Base-by-base conservation (phyloP, 2,888 invertebrate genomes). In the Parascotia fuliginaria region DNA sequence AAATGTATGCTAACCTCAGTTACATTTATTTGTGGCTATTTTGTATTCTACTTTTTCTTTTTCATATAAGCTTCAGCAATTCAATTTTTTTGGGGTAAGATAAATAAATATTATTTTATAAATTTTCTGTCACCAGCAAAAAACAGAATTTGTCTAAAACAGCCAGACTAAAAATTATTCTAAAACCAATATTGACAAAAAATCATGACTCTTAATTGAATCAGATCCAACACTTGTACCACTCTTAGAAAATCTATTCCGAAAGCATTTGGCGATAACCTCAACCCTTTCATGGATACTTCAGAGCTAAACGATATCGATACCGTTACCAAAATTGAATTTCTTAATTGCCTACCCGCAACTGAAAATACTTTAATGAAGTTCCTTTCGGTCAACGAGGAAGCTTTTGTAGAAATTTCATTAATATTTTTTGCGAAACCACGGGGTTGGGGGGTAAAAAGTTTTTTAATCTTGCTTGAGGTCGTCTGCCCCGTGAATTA, bases 391-490 rank as follows among this genome's bases (percentile, higher is more conserved):
- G 84, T 81, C 85, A 86, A 78, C 76, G 77, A 72, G 73, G 81
- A 57, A 51, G 78, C 76, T 73, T 77, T 73, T 71, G 77, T 62
- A 64, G 70, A 85, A 85, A 84, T 85, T 89, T 85, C 87, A 85
- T 87, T 85, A 85, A 81, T 81, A 81, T 83, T 79, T 83, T 83
- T 77, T 65, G 63, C 55, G 16, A 67, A 74, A 71, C 71, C 77
- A 72, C 75, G 69, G 69, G 74, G 72, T 59, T 65, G 73, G 62
- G n/a, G 64, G 61, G 65, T 33, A 48, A 19, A 83, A 89, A 89
- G 78, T 89, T 89, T 89, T 89, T 89, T 89, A 89, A 89, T 89
- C 86, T 87, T 70, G 55, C 57, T 49, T 54, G 56, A 75, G 73
- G 73, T 75, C 77, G 81, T 80, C 81, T 78, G 74, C 70, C 71